Conservation (phyloP, 2,797 vertebrate genomes). For the Sparidentex hasta region DNA sequence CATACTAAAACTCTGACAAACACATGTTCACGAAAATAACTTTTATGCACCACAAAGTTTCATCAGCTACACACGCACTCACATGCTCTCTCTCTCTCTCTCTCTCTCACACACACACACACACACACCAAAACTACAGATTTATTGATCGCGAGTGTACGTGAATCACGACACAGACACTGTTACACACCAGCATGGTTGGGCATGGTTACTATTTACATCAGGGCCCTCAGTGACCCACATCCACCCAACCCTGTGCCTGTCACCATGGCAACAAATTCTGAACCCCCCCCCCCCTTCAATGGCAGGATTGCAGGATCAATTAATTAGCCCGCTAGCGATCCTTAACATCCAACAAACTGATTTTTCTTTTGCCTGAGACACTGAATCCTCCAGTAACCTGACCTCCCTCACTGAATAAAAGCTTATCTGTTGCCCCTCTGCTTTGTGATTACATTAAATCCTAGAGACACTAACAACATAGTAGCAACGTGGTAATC, state of each 20-base stretch:
- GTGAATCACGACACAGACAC: conserved; percentile 72
- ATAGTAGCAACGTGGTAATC: conserved; percentile 59
- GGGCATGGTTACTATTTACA: conserved; percentile 79
- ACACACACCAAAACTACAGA: conserved; percentile 44
- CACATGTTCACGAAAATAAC: conserved; percentile 61
- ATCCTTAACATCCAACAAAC: conserved; percentile 42
- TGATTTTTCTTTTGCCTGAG: conserved; percentile 52
- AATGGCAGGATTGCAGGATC: conserved; percentile 42
- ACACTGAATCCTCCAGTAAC: conserved; percentile 39
- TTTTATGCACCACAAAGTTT: conserved; percentile 53
- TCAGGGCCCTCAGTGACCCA: conserved; percentile 48
- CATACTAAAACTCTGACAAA: conserved; percentile 44
- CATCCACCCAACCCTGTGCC: conserved; percentile 42
- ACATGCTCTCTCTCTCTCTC: not conserved
- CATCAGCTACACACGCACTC: conserved; percentile 29
- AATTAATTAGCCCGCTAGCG: conserved; percentile 47
- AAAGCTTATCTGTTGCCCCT: conserved; percentile 21
- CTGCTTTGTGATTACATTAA: conserved; percentile 43
- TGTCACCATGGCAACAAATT: conserved; percentile 64
- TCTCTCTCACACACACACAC: conserved; percentile 13
- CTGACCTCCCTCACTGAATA: not conserved
- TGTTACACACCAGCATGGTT: conserved; percentile 67
- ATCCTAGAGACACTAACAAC: conserved; percentile 46
- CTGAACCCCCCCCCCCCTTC: not conserved
- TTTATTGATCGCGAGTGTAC: conserved; percentile 62